Percentiles rank a stretch among this genome's conserved stretches.
These are phyloP conservation scores for Oscheius sp. DNA, from an alignment of 2,888 invertebrate genomes.

Conservation along the genomic window DNA sequence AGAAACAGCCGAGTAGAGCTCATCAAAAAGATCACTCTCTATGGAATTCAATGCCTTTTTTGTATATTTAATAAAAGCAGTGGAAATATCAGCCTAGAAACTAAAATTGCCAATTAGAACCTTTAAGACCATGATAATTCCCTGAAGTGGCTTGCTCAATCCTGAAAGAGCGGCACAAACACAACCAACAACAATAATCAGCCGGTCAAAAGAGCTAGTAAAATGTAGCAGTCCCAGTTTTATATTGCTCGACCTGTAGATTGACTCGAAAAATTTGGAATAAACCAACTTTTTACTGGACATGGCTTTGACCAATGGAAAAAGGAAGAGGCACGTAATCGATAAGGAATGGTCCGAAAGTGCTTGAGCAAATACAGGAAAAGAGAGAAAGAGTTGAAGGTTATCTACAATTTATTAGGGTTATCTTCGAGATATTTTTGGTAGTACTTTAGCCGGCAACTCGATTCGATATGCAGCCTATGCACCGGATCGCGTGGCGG, in stretches of 20 bases:
- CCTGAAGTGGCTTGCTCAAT: not conserved
- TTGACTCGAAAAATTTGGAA: not conserved
- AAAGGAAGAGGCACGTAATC: no score
- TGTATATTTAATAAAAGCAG: conserved; percentile 25
- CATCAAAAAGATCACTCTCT: not conserved
- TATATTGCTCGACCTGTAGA: not conserved
- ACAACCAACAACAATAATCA: not conserved
- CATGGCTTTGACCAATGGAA: no score
- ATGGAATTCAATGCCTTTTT: not conserved
- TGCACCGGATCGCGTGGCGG: no score
- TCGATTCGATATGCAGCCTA: no score
- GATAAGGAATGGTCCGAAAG: no score
- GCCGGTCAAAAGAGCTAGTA: not conserved
- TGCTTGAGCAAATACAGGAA: no score
- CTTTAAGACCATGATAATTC: not conserved
- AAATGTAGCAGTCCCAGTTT: not conserved
- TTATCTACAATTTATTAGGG: no score
- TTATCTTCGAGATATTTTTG: no score
- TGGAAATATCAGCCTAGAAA: not conserved
- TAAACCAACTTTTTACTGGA: not conserved
- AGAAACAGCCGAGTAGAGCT: not conserved
- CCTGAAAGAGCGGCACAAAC: not conserved
- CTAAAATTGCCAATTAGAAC: not conserved
- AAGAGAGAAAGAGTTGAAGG: no score
- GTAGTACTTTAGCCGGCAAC: no score